Conservation (phyloP, 2,113 vertebrate genomes). For the Mohoua ochrocephala region DNA sequence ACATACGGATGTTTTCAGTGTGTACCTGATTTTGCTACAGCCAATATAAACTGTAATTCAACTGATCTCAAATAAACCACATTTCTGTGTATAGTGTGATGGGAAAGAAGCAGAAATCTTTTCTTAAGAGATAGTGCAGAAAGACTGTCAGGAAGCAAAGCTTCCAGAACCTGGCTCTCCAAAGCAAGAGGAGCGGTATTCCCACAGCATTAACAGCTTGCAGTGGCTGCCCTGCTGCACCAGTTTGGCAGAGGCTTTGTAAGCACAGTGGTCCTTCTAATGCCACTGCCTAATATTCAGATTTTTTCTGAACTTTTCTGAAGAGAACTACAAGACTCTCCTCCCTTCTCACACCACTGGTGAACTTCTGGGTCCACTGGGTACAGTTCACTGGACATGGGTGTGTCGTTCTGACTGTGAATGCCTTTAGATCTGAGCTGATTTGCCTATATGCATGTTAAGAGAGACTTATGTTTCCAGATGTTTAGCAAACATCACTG, state of each 20-base stretch:
- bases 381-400: background rate
- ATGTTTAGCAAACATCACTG: background rate
- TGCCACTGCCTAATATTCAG: background rate
- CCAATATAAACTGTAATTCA: background rate
- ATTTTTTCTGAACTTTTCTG: background rate
- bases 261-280: background rate
- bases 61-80: background rate
- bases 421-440: background rate
- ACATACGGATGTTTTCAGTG: background rate
- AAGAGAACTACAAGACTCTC: background rate
- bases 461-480: background rate
- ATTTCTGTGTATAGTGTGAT: background rate
- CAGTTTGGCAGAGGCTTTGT: background rate
- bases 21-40: background rate
- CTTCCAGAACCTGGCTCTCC: background rate
- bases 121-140: background rate
- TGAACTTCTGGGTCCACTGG: background rate
- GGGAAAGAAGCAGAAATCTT: background rate
- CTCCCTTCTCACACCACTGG: background rate
- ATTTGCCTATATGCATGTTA: background rate
- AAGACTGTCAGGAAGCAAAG: background rate
- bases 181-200: background rate
- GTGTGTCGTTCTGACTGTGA: fast-evolving
- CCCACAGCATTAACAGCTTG: background rate
- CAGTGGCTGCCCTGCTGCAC: background rate